phyloP scores from a whole-genome alignment of 2,113 vertebrate genomes.

The Bujurquina vittata region DNA sequence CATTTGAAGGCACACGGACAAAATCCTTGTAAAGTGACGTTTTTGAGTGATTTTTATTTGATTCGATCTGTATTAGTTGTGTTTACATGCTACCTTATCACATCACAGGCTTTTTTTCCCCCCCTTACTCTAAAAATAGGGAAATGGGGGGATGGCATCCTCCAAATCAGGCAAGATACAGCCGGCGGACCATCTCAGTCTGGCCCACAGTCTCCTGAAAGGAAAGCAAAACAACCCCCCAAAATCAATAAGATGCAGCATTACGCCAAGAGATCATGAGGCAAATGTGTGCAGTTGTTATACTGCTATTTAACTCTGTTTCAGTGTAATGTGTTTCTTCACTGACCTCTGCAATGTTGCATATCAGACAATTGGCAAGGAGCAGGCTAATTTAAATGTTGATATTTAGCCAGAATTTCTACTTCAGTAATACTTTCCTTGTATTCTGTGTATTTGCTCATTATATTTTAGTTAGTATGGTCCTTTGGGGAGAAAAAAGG shows the following conservation, averaged over 20 bases:
- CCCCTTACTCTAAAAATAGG: background rate
- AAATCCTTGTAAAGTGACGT: background rate
- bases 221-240: background rate
- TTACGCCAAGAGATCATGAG: background rate
- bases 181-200: background rate
- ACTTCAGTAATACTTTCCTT: no score
- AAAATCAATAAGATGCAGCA: constrained; percentile 6
- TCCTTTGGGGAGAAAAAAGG: no score
- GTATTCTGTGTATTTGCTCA: no score
- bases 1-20: background rate
- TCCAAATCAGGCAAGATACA: background rate
- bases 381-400: no score
- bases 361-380: no score
- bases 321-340: background rate
- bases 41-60: background rate
- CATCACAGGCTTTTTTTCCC: background rate
- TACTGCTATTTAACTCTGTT: background rate
- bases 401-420: no score
- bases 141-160: background rate
- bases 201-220: background rate
- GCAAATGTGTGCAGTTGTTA: background rate
- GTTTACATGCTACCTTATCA: background rate
- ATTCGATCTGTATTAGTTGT: background rate
- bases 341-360: background rate
- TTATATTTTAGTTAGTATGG: no score